Conservation (phyloP, 2,113 vertebrate species). For the Corythornis madagascariensis region DNA sequence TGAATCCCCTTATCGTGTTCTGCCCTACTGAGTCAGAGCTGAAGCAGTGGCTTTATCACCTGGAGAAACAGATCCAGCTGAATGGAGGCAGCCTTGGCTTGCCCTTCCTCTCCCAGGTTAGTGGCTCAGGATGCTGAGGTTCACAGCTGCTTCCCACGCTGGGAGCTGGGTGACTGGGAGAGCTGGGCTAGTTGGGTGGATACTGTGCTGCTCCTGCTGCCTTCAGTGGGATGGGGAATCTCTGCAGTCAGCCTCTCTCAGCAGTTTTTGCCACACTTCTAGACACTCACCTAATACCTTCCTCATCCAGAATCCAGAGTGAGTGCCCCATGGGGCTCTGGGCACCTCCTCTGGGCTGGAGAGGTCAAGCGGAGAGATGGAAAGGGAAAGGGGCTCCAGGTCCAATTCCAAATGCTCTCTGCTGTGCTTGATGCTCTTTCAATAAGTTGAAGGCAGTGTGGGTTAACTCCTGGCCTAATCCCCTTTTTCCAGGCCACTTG, state of each 20-base stretch:
- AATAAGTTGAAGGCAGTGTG: neutral
- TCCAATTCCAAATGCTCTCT: neutral
- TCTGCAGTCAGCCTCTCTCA: neutral
- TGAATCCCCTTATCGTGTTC: constrained; percentile 89
- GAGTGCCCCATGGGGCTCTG: neutral
- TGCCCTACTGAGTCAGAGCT: constrained; percentile 86
- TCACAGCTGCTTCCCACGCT: accelerated
- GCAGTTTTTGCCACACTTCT: neutral
- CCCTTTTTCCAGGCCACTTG: neutral
- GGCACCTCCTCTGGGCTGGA: neutral
- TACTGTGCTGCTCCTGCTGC: neutral
- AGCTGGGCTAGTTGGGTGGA: neutral
- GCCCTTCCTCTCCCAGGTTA: constrained; percentile 68
- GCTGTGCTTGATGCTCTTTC: neutral
- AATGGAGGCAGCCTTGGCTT: constrained; percentile 72
- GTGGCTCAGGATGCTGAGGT: neutral
- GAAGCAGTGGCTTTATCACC: constrained; percentile 87
- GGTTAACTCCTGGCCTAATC: neutral
- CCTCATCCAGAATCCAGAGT: neutral
- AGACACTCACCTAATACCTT: neutral
- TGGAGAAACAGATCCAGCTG: constrained; percentile 89
- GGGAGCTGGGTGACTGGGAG: neutral
- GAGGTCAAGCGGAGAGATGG: neutral
- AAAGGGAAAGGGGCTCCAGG: neutral
- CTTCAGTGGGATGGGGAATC: neutral